These are phyloP conservation scores for Gallinago jamesoni DNA, from an alignment of 2,113 vertebrate genomes.

Conservation along the genomic window DNA sequence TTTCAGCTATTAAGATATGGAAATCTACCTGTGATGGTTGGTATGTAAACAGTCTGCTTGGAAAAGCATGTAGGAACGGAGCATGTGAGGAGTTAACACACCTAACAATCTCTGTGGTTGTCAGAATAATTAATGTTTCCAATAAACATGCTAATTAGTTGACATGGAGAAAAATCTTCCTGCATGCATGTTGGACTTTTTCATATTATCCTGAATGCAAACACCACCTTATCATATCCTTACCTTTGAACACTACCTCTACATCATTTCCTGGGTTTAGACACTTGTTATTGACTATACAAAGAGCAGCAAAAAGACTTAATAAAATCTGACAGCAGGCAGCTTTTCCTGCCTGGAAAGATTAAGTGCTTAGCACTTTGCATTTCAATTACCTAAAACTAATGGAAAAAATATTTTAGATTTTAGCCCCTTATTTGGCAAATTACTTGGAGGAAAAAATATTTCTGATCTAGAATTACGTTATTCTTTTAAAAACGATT, in stretches of 20 bases:
- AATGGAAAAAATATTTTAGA: constrained; percentile 82
- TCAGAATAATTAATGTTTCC: constrained; percentile 77
- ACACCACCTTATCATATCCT: constrained; percentile 76
- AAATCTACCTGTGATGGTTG: not conserved
- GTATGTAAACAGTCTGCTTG: not conserved
- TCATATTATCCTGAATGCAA: constrained; percentile 76
- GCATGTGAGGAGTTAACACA: constrained; percentile 60
- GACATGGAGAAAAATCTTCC: constrained; percentile 75
- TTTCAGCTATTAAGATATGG: not conserved
- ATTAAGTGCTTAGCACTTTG: constrained; percentile 79
- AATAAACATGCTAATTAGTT: constrained; percentile 84
- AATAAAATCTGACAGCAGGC: constrained; percentile 84
- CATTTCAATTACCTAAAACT: constrained; percentile 83
- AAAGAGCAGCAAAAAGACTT: constrained; percentile 76
- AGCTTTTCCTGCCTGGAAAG: constrained; percentile 77
- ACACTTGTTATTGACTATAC: constrained; percentile 77
- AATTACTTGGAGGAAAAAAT: constrained; percentile 61
- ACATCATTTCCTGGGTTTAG: constrained; percentile 77
- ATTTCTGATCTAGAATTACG: constrained; percentile 54
- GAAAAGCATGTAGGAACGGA: constrained; percentile 6
- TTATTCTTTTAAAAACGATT: constrained; percentile 68
- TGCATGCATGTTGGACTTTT: constrained; percentile 57
- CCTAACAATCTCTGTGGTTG: constrained; percentile 65
- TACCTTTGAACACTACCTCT: constrained; percentile 71
- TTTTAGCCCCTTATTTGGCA: constrained; percentile 71